A percentile compares a stretch with the other conserved stretches of the same genome.
These are phyloP conservation scores for Proteles cristata DNA, from an alignment of 2,113 vertebrate genomes.

Conservation along the genomic window DNA sequence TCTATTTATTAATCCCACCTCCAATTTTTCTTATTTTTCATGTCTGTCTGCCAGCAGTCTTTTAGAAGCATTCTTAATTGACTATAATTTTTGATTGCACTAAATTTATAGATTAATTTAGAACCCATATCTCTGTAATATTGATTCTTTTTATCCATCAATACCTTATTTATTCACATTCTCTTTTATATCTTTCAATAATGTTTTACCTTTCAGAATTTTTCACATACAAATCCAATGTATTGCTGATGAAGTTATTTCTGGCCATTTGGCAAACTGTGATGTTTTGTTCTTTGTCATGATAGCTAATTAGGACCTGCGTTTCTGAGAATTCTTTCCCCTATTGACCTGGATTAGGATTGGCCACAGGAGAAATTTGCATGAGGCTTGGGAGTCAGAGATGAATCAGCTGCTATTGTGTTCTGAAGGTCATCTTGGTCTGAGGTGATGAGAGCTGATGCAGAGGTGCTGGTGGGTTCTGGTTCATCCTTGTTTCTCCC, in stretches of 20 bases:
- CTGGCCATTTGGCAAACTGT: neutral
- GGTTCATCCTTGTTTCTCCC: neutral
- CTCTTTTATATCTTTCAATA: neutral
- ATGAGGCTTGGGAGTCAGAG: neutral
- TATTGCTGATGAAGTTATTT: neutral
- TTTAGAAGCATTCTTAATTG: neutral
- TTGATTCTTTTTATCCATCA: neutral
- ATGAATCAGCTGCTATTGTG: neutral
- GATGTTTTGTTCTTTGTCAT: neutral
- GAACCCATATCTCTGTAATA: neutral
- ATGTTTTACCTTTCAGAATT: neutral
- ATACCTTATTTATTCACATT: neutral
- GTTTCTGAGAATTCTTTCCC: neutral
- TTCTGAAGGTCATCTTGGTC: neutral
- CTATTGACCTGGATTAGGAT: neutral
- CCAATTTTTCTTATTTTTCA: slow-evolving; percentile 20
- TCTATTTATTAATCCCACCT: neutral
- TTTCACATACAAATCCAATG: neutral
- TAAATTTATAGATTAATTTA: neutral
- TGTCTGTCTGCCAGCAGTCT: neutral
- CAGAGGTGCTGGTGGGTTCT: too few relatives aligned
- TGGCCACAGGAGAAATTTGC: neutral
- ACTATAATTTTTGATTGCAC: neutral
- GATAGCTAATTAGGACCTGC: neutral
- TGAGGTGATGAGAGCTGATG: neutral